Base-by-base conservation (phyloP, 2,797 vertebrate genomes). In the Nyctibius grandis region DNA sequence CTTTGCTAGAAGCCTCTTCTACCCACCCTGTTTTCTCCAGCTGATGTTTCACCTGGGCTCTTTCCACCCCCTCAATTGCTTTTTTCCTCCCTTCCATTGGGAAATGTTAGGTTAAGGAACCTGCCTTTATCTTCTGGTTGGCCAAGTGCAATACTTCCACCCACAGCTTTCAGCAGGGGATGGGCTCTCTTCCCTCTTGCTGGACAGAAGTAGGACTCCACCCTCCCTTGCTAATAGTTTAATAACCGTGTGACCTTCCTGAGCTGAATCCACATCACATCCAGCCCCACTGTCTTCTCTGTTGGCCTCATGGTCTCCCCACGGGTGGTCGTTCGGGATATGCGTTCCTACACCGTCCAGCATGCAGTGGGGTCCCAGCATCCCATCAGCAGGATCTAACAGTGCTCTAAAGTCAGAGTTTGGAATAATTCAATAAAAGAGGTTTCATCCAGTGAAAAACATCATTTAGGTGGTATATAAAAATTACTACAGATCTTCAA, bases 81-180 rank as follows among this genome's bases (percentile, higher is more conserved):
- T 86, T 95, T n/a, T 85, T 81, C 56, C 59, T 87, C 64, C n/a
- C 38, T 88, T 85, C 73, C 79, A 38, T 69, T 94, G 91, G 91
- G 86, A 95, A 89, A 78, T 14, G 61, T 72, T 81, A 82, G 91
- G 38, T 76, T 61, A 79, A 45, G 78, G 53, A 78, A 73, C 63
- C 42, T 91, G 86, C 93, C 88, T 83, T 90, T 68, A 70, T 87
- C 63, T 47, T 34, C 63, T 26, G 63, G 12, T 84, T 34, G 51
- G 93, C 88, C 92, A 95, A 91, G 77, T 85, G 81, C 84, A 94
- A 91, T 69, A 93, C 0, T 4, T 93, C 86, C 86, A 73, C 95
- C 91, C 89, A 63, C 56, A n/a, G 89, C 47, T 91, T 93, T 91
- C 88, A 64, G 94, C 93, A 91, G 92, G 91, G 70, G 29, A 56